A percentile compares a stretch with the other conserved stretches of the same genome.
These are phyloP conservation scores for Chrysomallon squamiferum DNA, from an alignment of 1,140 invertebrate genomes.

Conservation along the genomic window DNA sequence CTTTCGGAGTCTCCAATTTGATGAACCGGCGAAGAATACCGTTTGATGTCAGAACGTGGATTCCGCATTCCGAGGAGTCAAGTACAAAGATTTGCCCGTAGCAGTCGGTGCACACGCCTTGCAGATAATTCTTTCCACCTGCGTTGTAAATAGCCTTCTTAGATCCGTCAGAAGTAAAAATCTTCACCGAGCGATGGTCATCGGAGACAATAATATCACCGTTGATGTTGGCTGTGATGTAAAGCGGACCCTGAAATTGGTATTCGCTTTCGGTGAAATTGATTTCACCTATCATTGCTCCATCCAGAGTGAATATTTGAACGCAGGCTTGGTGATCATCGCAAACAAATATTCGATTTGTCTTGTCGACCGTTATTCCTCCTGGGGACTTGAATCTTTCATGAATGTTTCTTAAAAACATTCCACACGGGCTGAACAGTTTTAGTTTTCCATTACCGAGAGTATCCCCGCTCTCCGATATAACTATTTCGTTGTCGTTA, in stretches of 20 bases:
- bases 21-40: not conserved
- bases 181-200: slow-evolving; percentile 1
- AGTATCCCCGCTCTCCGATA: not conserved
- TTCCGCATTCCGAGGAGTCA: not conserved
- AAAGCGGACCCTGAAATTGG: not conserved
- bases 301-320: not conserved
- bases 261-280: not conserved
- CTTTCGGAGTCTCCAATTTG: not conserved
- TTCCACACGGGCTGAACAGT: not conserved
- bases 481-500: not conserved
- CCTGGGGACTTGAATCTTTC: not conserved
- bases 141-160: not conserved
- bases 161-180: not conserved
- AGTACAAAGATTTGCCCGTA: not conserved
- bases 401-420: not conserved
- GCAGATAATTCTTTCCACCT: not conserved
- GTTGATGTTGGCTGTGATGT: not conserved
- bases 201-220: not conserved
- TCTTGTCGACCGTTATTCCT: not conserved
- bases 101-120: not conserved
- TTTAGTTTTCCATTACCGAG: not conserved
- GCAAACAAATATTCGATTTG: not conserved
- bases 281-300: not conserved
- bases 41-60: not conserved
- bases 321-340: slow-evolving; percentile 2